Conservation (phyloP, 2,888 invertebrate genomes). For the Keiferia lycopersicella region DNA sequence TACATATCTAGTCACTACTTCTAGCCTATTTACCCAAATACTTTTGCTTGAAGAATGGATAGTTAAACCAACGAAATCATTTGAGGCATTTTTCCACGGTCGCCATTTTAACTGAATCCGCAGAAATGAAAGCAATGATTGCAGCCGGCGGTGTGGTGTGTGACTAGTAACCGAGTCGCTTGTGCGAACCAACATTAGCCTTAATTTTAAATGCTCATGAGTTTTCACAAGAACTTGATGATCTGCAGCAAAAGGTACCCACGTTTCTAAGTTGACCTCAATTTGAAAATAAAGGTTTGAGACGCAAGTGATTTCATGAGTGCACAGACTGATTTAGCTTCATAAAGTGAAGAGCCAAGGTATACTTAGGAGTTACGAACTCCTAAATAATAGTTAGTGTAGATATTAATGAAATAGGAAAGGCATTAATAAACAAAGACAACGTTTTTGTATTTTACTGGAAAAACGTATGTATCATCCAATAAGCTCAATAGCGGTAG, state of each 20-base stretch:
- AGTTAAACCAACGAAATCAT: slow-evolving; percentile 4
- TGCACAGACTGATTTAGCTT: neutral
- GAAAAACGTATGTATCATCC: too few species aligned
- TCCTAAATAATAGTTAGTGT: too few species aligned
- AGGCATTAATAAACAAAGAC: too few species aligned
- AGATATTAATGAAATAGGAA: too few species aligned
- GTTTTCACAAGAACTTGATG: slow-evolving; percentile 19
- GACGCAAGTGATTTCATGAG: neutral
- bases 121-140: slow-evolving; percentile 36
- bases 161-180: slow-evolving; percentile 34
- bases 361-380: neutral
- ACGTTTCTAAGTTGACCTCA: slow-evolving; percentile 12
- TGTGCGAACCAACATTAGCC: slow-evolving; percentile 43
- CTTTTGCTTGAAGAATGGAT: slow-evolving; percentile 2
- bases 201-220: slow-evolving; percentile 36
- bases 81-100: slow-evolving; percentile 16
- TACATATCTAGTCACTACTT: neutral
- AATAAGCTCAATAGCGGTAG: too few species aligned
- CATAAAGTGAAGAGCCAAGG: neutral
- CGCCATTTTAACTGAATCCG: slow-evolving; percentile 16
- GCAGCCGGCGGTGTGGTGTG: slow-evolving; percentile 26
- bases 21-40: slow-evolving; percentile 6
- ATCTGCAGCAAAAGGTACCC: slow-evolving; percentile 5
- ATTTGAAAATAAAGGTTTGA: slow-evolving; percentile 14
- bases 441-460: too few species aligned